A percentile compares a stretch with the other conserved stretches of the same genome.
phyloP scores from a whole-genome alignment of 2,888 invertebrate genomes.

The Caenorhabditis imperialis region DNA sequence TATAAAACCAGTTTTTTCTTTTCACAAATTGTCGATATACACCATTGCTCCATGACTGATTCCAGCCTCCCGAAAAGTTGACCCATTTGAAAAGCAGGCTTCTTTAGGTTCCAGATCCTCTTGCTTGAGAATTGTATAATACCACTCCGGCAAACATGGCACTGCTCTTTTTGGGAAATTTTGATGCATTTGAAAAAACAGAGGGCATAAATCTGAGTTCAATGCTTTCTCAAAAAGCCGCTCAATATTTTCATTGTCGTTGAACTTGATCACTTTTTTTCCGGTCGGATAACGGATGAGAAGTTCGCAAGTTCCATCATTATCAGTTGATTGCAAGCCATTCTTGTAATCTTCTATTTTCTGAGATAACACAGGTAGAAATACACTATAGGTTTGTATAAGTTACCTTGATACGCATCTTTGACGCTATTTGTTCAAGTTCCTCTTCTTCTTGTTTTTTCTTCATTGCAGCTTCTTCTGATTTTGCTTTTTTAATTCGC shows the following conservation, averaged over 20 bases:
- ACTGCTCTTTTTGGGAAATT: constrained; percentile 44
- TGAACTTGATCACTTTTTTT: constrained; percentile 46
- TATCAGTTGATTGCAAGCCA: background rate
- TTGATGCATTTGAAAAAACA: constrained; percentile 48
- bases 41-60: constrained; percentile 44
- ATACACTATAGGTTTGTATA: background rate
- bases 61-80: constrained; percentile 37
- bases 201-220: constrained; percentile 34
- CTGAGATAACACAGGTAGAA: constrained; percentile 19
- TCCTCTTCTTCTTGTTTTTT: constrained; percentile 18
- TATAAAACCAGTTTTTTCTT: background rate
- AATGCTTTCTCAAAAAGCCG: constrained; percentile 42
- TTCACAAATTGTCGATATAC: constrained; percentile 43
- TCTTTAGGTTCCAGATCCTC: constrained; percentile 49
- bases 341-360: constrained; percentile 24
- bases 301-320: constrained; percentile 21
- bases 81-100: constrained; percentile 22
- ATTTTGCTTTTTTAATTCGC: constrained; percentile 18
- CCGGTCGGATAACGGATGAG: constrained; percentile 44
- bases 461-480: constrained; percentile 30
- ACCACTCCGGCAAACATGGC: constrained; percentile 45
- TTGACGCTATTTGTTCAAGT: constrained; percentile 5
- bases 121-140: constrained; percentile 27
- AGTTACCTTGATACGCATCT: constrained; percentile 21
- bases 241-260: constrained; percentile 23